phyloP scores from a whole-genome alignment of 1,140 invertebrate genomes.

The Cheumatopsyche charites region DNA sequence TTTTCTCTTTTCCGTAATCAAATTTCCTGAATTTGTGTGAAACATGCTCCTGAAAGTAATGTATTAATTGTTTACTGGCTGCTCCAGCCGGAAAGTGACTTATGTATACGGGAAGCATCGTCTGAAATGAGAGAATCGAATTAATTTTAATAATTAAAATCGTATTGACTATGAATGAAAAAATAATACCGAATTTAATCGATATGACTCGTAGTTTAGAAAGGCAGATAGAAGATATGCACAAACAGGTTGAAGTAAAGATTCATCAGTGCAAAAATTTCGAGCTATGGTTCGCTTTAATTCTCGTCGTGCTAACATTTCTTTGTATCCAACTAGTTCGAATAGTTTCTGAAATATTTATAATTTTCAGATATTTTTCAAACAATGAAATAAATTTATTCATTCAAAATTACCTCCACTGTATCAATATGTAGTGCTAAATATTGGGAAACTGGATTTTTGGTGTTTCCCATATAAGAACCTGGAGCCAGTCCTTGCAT shows the following conservation, averaged over 20 bases:
- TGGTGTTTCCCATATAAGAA: constrained; percentile 59
- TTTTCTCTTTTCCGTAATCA: constrained; percentile 55
- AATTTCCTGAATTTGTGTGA: constrained; percentile 50
- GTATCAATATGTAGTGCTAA: not conserved
- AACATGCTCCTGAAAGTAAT: constrained; percentile 72
- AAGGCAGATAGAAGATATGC: constrained; percentile 65
- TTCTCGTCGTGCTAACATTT: constrained; percentile 62
- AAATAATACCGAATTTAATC: constrained; percentile 60
- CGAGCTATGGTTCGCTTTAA: constrained; percentile 60
- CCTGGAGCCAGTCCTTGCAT: constrained; percentile 67
- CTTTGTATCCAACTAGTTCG: constrained; percentile 56
- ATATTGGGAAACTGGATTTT: constrained; percentile 55
- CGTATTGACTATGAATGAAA: too few species aligned
- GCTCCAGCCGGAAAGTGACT: constrained; percentile 84
- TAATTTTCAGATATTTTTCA: not conserved
- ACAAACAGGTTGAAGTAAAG: constrained; percentile 60
- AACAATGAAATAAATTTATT: not conserved
- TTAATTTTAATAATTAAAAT: not conserved
- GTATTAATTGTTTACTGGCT: constrained; percentile 76
- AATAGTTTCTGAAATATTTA: not conserved
- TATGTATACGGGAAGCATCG: constrained; percentile 74
- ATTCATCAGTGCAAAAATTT: constrained; percentile 59
- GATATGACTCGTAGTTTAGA: constrained; percentile 60
- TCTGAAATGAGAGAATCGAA: constrained; percentile 56
- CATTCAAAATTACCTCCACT: not conserved